Evolutionary conservation across 2,113 vertebrate genomes (phyloP).

Genomic region (Saccopteryx leptura): DNA sequence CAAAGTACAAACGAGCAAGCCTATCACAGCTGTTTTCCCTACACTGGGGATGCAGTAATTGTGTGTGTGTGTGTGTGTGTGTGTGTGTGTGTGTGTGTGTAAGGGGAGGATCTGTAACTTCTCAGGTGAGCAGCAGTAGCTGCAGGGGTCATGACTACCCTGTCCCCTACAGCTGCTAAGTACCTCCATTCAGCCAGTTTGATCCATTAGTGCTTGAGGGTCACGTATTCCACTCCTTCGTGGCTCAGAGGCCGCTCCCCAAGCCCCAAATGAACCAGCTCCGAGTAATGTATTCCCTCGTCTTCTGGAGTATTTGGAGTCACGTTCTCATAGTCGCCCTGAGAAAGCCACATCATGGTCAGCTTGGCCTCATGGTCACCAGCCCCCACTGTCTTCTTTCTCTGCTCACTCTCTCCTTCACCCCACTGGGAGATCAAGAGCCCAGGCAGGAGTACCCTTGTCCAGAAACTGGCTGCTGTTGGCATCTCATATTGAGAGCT

Average conservation of each 20-base stretch:
- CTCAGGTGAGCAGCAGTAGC: constrained; percentile 91
- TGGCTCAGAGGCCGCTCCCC: neutral
- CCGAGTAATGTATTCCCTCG: constrained; percentile 77
- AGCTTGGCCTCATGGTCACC: neutral
- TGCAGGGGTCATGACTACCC: neutral
- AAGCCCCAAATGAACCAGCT: constrained; percentile 74
- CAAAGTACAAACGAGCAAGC: too few relatives aligned
- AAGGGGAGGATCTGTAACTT: constrained; percentile 74
- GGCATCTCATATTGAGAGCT: neutral
- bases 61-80: constrained; percentile 81
- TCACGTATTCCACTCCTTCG: constrained; percentile 75
- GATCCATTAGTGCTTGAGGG: constrained; percentile 68
- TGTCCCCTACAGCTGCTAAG: too few relatives aligned
- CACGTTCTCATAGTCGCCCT: constrained; percentile 82
- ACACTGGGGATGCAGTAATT: constrained; percentile 87
- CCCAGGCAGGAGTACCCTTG: fast-evolving
- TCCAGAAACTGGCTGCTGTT: neutral
- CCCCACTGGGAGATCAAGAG: neutral
- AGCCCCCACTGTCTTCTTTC: fast-evolving
- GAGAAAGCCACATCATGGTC: neutral
- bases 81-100: constrained; percentile 76
- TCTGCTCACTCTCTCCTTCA: neutral
- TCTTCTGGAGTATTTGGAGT: constrained; percentile 31
- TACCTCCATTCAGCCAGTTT: fast-evolving
- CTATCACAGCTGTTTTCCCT: too few relatives aligned